Conservation (phyloP, 2,113 vertebrate species). For the Clarias batrachus region DNA sequence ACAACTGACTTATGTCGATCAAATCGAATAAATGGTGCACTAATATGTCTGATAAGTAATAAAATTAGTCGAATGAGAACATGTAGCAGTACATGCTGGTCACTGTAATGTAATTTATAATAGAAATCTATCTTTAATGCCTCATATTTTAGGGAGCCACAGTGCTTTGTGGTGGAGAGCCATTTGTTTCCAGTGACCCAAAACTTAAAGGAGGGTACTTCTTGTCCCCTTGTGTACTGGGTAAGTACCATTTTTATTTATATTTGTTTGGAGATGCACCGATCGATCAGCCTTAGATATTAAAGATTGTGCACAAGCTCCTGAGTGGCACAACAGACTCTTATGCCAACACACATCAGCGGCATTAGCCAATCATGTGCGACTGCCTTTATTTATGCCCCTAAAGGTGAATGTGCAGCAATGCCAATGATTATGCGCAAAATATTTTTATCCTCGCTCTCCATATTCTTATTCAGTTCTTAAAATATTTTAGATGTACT, state of each 20-base stretch:
- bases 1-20: background rate
- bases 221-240: constrained; percentile 88
- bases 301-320: too few relatives aligned
- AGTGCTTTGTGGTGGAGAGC: constrained; percentile 88
- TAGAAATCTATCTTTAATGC: background rate
- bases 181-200: constrained; percentile 77
- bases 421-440: background rate
- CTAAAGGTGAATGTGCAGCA: too few relatives aligned
- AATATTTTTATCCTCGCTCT: background rate
- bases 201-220: constrained; percentile 88
- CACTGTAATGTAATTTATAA: background rate
- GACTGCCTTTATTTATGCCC: too few relatives aligned
- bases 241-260: constrained; percentile 65
- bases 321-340: too few relatives aligned
- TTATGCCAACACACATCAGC: too few relatives aligned
- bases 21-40: background rate
- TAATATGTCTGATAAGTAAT: background rate
- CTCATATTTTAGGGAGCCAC: constrained; percentile 78
- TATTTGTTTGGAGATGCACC: background rate
- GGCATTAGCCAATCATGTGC: too few relatives aligned
- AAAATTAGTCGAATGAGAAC: background rate
- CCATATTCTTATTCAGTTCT: background rate
- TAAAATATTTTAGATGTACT: background rate
- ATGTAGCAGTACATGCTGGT: background rate
- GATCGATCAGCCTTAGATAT: too few relatives aligned